Base-by-base conservation (phyloP, 1,140 invertebrate species). In the Piezodorus guildinii region DNA sequence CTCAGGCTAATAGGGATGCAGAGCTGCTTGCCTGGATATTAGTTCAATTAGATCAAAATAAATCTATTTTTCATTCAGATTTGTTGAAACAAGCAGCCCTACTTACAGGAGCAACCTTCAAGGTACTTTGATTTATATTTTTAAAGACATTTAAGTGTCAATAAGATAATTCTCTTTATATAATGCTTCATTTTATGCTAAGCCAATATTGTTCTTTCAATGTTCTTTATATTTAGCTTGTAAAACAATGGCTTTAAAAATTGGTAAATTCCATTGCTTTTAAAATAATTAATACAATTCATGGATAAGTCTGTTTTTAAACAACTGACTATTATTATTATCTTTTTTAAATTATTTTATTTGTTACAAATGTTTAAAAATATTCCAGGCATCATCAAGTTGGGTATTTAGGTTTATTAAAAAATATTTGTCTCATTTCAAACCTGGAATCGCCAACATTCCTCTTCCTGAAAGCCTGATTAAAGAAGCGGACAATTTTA, bases 371-470 rank as follows among this genome's bases (percentile, higher is more conserved):
- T n/a, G n/a, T n/a, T n/a, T n/a, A n/a, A n/a, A 27, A 49, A 49
- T 56, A 5, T 65, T 65, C 39, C 60, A 65, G 64, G 44, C 61
- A 51, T 66, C 65, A 34, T 62, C 61, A 14, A 63, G 62, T 49
- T 66, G 65, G 65, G 62, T 51, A 4, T 54, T 66, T 19, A 59
- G 65, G 43, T 66, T 66, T 63, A 62, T 39, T 8, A 66, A 66
- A 17, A 56, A 62, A 16, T 63, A 63, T 25, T 16, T 51, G 12
- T 25, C 51, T 12, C 45, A 46, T 10, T 21, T 66, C 21, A 21
- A 56, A 25, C 23, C 52, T 15, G 52, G 52, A 23, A 23, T 23
- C 1, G 2, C 17, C 14, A 56, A 56, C 15, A 21, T 56, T 5
- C 19, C 14, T 56, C 52, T 56, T 56, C 52, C 52, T 9, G 52